These are phyloP conservation scores for Brachionus manjavacas DNA, from an alignment of 1,140 invertebrate species.

Conservation along the genomic window DNA sequence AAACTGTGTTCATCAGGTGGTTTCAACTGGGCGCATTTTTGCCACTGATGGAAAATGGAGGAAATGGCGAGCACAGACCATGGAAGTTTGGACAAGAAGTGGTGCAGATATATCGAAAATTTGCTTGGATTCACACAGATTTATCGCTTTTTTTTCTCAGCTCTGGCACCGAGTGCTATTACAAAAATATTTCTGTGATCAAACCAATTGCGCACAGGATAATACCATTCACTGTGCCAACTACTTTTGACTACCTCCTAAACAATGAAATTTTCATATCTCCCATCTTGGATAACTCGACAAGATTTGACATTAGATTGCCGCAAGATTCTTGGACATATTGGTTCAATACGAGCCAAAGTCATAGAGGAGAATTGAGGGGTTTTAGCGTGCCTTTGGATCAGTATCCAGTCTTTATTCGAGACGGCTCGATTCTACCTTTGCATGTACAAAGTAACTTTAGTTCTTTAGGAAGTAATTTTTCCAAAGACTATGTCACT, in stretches of 20 bases:
- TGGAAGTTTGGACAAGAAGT: conserved; percentile 28
- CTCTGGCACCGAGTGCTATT: neutral
- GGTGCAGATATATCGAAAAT: neutral
- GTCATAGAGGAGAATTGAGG: neutral
- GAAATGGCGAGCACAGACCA: conserved; percentile 20
- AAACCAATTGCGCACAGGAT: neutral
- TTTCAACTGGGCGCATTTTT: conserved; percentile 6
- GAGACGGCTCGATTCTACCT: neutral
- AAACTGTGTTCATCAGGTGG: conserved; percentile 31
- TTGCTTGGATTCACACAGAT: neutral
- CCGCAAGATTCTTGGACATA: conserved; percentile 19
- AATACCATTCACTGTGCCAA: neutral
- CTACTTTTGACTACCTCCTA: conserved; percentile 25
- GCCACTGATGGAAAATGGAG: conserved; percentile 40
- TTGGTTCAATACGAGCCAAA: neutral
- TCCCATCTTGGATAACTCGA: neutral
- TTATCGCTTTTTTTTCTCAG: neutral
- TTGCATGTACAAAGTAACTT: neutral
- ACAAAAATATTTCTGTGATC: conserved; percentile 15
- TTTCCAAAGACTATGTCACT: conserved; percentile 18
- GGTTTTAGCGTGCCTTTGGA: neutral
- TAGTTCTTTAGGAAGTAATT: neutral
- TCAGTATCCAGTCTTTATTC: conserved; percentile 7
- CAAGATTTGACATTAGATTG: neutral
- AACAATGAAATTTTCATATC: neutral